Evolutionary conservation across 92 coral and sea anemone genomes (phyloP).

Genomic region (Epizoanthus rinbou): DNA sequence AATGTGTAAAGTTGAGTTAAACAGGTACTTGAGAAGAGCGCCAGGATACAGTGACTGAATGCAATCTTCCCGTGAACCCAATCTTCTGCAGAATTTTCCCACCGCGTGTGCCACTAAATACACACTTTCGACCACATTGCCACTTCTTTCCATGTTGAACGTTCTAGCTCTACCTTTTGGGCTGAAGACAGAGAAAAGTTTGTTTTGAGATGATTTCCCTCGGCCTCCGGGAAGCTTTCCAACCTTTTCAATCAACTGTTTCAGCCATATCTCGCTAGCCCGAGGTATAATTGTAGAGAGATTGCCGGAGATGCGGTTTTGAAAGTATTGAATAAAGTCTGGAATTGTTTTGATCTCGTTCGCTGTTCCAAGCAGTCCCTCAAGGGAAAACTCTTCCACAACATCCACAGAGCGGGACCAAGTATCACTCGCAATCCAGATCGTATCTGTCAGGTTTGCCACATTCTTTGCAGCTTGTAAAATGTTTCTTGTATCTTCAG

Average conservation of each 20-base stretch:
- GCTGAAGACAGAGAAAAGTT: not conserved
- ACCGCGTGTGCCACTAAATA: conserved; percentile 49
- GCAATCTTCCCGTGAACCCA: not conserved
- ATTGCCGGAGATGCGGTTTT: not conserved
- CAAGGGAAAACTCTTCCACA: conserved; percentile 19
- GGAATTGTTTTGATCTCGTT: conserved; percentile 45
- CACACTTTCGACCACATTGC: conserved; percentile 47
- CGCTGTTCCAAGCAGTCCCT: conserved; percentile 54
- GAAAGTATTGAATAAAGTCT: conserved; percentile 27
- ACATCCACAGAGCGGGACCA: conserved; percentile 61
- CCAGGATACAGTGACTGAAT: conserved; percentile 45
- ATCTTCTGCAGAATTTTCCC: conserved; percentile 31
- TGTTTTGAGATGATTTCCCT: not conserved
- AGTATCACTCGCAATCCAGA: conserved; percentile 80
- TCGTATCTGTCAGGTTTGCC: conserved; percentile 48
- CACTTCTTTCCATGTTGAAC: conserved; percentile 23
- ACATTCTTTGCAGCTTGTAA: conserved; percentile 49
- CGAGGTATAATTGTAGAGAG: not conserved
- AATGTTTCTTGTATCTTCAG: conserved; percentile 41
- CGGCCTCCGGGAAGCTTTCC: not conserved
- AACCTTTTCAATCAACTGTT: not conserved
- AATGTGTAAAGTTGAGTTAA: conserved; percentile 51
- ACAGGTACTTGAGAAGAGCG: conserved; percentile 49
- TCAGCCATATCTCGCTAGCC: not conserved
- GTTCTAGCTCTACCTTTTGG: not conserved